Evolutionary conservation across 2,113 vertebrate species (phyloP).

Genomic region (Ondatra zibethicus): DNA sequence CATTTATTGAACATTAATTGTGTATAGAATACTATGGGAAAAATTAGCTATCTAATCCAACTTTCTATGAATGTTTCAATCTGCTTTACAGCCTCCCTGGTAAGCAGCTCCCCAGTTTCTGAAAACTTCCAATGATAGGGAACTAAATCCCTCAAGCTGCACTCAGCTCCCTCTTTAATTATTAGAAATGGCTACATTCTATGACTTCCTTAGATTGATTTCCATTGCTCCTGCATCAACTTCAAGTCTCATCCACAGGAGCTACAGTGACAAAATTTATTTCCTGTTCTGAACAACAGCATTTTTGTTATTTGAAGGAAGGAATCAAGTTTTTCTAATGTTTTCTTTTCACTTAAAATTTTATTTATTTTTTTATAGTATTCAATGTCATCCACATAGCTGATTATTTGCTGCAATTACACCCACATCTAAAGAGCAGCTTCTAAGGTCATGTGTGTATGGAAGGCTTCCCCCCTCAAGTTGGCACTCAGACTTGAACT

Average conservation of each 20-base stretch:
- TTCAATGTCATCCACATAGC: rapidly evolving
- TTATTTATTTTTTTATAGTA: background rate
- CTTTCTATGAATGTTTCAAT: slow-evolving; percentile 35
- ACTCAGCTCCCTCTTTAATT: slow-evolving; percentile 44
- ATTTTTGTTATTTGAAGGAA: slow-evolving; percentile 17
- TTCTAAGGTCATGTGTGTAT: background rate
- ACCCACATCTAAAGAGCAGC: background rate
- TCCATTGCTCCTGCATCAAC: background rate
- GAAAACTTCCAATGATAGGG: background rate
- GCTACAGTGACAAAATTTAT: background rate
- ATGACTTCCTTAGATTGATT: slow-evolving; percentile 3
- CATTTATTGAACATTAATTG: slow-evolving; percentile 63
- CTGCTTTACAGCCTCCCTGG: background rate
- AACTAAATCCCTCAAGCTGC: background rate
- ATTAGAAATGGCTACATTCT: slow-evolving; percentile 33
- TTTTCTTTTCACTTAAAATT: slow-evolving; percentile 2
- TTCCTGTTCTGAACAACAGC: slow-evolving; percentile 16
- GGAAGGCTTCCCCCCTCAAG: background rate
- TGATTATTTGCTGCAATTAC: background rate
- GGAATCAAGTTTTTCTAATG: slow-evolving; percentile 49
- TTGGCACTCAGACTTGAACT: background rate
- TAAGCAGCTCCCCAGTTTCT: background rate
- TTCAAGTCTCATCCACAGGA: background rate
- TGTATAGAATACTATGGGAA: slow-evolving; percentile 47
- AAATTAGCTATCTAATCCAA: slow-evolving; percentile 55